Evolutionary conservation across 1,140 invertebrate species (phyloP), one percentile per base, ranked within the genome.

Genomic region (Drosophila prosaltans): DNA sequence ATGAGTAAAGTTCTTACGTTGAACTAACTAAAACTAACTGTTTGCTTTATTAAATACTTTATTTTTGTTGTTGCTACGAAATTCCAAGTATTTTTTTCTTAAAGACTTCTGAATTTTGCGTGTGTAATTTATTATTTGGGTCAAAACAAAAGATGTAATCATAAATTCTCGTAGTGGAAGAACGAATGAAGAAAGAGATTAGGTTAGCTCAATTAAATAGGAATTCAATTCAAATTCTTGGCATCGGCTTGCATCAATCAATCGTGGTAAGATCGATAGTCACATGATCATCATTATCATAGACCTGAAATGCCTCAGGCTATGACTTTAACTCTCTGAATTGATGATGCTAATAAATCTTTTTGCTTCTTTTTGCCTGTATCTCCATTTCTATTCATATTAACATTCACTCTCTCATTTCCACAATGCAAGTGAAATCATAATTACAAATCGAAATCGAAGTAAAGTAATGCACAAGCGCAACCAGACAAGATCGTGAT

Each of bases 391-490:
- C 8, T 3, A 51, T 51, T 51, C 24, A 51, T 24, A 48, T 48
- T 48, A 21, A 48, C 45, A 51, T 51, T 26, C 45, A 51, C 45
- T 69, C 55, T 41, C 69, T 41, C 7, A 24, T 21, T 61, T 60
- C 64, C 62, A 62, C 57, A 81, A 81, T 79, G 81, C 73, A 89
- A 88, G 82, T 88, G 80, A 88, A 88, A 88, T 88, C 84, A 88
- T 72, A 80, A 88, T 88, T 80, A 80, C 84, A 80, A 88, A 88
- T 89, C 74, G 80, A 88, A 64, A 69, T 70, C 73, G 64, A 57
- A 54, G 69, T 55, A 43, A 39, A 40, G 36, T 39, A 39, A 39
- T 39, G 36, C 36, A 6, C 1, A 39, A 39, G 45, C 45, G 45
- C 45, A 24, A 26, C 45, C 45, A 51, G 45, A 51, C 45, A 10